Conservation (phyloP, 2,888 invertebrate species). For the Axea sp. region DNA sequence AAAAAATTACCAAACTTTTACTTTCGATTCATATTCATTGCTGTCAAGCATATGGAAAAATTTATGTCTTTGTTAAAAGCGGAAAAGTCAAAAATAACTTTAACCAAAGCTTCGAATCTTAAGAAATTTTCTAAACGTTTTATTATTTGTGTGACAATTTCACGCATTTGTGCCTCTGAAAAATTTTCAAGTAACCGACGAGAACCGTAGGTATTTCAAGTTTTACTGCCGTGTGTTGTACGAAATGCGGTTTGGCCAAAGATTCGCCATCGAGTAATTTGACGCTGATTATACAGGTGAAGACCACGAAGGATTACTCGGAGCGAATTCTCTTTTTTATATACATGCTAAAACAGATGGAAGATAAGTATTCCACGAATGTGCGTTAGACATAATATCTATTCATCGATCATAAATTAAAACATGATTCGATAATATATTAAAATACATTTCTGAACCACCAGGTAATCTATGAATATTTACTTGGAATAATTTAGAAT, state of each 20-base stretch:
- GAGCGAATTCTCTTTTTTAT: conserved; percentile 20
- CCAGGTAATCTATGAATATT: conserved; percentile 10
- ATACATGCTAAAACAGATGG: conserved; percentile 21
- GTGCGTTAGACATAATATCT: conserved; percentile 27
- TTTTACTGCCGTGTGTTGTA: conserved; percentile 25
- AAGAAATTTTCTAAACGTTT: conserved; percentile 24
- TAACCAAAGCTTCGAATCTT: neutral
- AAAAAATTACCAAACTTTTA: no score
- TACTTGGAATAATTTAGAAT: conserved; percentile 1
- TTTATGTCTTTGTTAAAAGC: no score
- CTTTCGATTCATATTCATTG: no score
- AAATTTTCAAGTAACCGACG: conserved; percentile 22
- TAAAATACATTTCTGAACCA: conserved; percentile 13
- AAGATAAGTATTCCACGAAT: conserved; percentile 38
- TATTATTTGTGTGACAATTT: conserved; percentile 40
- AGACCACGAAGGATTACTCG: conserved; percentile 39
- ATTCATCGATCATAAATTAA: conserved; percentile 47
- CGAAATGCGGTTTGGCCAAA: conserved; percentile 48
- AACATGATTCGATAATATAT: conserved; percentile 21
- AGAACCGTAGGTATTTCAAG: conserved; percentile 7
- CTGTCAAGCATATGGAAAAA: no score
- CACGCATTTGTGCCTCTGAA: conserved; percentile 39
- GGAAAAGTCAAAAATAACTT: no score
- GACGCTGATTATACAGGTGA: conserved; percentile 55
- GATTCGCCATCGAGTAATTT: conserved; percentile 46